A percentile compares a stretch with the other conserved stretches of the same genome.
These are phyloP conservation scores for Chromoteleia sp. DNA, from an alignment of 2,888 invertebrate species.

Conservation along the genomic window DNA sequence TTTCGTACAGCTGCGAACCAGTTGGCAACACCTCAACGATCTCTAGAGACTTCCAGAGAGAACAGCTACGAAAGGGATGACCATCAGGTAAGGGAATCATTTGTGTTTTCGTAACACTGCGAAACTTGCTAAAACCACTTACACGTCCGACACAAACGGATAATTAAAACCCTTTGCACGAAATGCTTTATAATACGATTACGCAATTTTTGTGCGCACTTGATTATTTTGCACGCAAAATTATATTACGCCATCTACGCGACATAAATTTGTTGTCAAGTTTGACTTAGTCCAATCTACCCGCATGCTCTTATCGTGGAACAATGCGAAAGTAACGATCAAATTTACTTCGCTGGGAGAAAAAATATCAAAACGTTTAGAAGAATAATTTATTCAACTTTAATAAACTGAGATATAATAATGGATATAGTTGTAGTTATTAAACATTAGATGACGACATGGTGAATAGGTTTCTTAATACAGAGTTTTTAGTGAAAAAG, in stretches of 20 bases:
- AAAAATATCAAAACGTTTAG: too few species aligned
- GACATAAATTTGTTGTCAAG: slow-evolving; percentile 24
- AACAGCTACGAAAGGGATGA: slow-evolving; percentile 94
- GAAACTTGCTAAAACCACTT: slow-evolving; percentile 27
- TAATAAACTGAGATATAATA: too few species aligned
- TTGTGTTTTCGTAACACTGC: slow-evolving; percentile 23
- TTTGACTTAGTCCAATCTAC: slow-evolving; percentile 7
- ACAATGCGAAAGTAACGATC: background rate
- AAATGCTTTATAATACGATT: slow-evolving; percentile 4
- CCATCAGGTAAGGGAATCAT: slow-evolving; percentile 84
- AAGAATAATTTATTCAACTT: too few species aligned
- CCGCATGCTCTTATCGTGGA: background rate
- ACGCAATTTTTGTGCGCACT: slow-evolving; percentile 11
- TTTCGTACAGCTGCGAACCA: slow-evolving; percentile 92
- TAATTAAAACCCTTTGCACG: slow-evolving; percentile 7
- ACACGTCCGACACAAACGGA: slow-evolving; percentile 15
- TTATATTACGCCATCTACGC: slow-evolving; percentile 5
- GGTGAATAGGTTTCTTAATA: too few species aligned
- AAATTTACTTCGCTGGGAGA: too few species aligned
- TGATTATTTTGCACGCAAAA: slow-evolving; percentile 11
- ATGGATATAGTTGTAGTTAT: too few species aligned
- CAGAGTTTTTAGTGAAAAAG: too few species aligned
- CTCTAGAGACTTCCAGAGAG: slow-evolving; percentile 92
- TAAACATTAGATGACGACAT: too few species aligned
- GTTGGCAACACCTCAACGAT: slow-evolving; percentile 91